A percentile compares a stretch with the other conserved stretches of the same genome.
Evolutionary conservation across 2,888 invertebrate species (phyloP).

Genomic region (Drosophila lutescens): DNA sequence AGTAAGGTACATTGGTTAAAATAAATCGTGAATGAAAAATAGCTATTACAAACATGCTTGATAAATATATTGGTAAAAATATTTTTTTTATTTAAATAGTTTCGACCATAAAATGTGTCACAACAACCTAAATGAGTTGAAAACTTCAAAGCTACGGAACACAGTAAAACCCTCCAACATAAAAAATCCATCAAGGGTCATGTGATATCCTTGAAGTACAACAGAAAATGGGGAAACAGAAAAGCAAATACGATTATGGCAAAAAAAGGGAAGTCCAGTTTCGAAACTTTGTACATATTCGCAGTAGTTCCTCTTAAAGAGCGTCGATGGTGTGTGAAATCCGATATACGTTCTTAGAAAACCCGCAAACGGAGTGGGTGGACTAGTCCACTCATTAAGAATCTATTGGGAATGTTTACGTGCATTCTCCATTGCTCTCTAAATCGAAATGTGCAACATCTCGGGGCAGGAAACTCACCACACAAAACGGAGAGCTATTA

Average conservation of each 20-base stretch:
- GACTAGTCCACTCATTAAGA: constrained; percentile 57
- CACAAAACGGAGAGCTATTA: constrained; percentile 55
- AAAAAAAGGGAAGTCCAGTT: constrained; percentile 31
- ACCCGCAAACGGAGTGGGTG: constrained; percentile 14
- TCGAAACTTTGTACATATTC: constrained; percentile 4
- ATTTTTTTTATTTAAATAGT: background rate
- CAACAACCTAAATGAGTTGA: too few species aligned
- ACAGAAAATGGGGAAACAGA: constrained; percentile 10
- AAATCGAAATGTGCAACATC: constrained; percentile 16
- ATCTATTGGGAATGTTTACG: constrained; percentile 48
- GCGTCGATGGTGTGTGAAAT: constrained; percentile 50
- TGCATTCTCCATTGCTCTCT: constrained; percentile 37
- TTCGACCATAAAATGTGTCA: too few species aligned
- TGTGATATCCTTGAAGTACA: constrained; percentile 69
- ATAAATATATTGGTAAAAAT: background rate
- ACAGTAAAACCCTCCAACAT: constrained; percentile 14
- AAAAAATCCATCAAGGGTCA: constrained; percentile 38
- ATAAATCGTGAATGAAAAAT: background rate
- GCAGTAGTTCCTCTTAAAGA: constrained; percentile 9
- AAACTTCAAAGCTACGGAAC: constrained; percentile 7
- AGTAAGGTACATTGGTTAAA: background rate
- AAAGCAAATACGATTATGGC: constrained; percentile 55
- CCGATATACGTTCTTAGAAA: constrained; percentile 58
- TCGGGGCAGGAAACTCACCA: constrained; percentile 63
- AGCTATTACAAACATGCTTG: background rate